These are phyloP conservation scores for Phortica variegata DNA, from an alignment of 1,140 invertebrate species.

Conservation along the genomic window DNA sequence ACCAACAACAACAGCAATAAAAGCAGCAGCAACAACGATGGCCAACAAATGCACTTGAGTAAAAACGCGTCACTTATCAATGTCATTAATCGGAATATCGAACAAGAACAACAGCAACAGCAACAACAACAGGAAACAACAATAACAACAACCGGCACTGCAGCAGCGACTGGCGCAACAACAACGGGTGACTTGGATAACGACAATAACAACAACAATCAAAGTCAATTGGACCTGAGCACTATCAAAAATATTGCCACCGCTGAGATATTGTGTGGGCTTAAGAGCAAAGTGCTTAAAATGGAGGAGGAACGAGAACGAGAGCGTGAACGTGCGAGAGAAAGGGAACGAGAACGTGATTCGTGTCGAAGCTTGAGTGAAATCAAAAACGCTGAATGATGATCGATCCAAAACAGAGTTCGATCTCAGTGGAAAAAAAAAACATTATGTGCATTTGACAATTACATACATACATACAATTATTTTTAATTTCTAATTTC, in stretches of 20 bases:
- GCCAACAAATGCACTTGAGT: conserved; percentile 24
- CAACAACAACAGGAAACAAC: conserved; percentile 20
- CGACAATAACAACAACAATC: conserved; percentile 40
- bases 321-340: conserved; percentile 24
- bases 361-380: conserved; percentile 43
- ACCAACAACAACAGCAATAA: conserved; percentile 50
- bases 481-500: no score
- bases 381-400: conserved; percentile 50
- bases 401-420: not conserved
- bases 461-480: conserved; percentile 10
- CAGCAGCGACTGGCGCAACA: not conserved
- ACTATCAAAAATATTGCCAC: conserved; percentile 53
- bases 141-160: conserved; percentile 18
- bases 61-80: conserved; percentile 34
- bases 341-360: conserved; percentile 23
- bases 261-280: conserved; percentile 46
- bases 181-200: conserved; percentile 9
- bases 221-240: conserved; percentile 43
- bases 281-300: conserved; percentile 53
- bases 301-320: conserved; percentile 45
- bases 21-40: conserved; percentile 27
- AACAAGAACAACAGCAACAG: conserved; percentile 22
- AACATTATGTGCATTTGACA: conserved; percentile 37
- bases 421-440: no score
- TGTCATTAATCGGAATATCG: conserved; percentile 41